Evolutionary conservation across 2,797 vertebrate genomes (phyloP).

Genomic region (Toxotes lorentzi): DNA sequence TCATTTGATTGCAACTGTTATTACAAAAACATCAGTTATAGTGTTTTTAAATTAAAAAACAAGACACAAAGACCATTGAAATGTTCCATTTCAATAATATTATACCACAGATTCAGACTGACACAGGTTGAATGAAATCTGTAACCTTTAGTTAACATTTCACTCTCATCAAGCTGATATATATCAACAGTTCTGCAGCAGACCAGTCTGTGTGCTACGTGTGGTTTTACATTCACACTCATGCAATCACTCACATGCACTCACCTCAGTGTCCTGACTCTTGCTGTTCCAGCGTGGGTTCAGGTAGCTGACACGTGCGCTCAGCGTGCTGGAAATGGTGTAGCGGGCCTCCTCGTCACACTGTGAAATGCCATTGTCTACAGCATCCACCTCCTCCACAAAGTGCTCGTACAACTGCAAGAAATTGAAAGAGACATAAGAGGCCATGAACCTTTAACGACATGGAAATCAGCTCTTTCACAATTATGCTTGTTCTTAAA

Average conservation of each 20-base stretch:
- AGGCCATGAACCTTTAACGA: constrained; percentile 2
- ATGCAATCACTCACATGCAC: background rate
- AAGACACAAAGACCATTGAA: background rate
- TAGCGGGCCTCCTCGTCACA: constrained; percentile 90
- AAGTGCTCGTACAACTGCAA: constrained; percentile 94
- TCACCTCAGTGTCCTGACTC: constrained; percentile 92
- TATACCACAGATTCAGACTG: background rate
- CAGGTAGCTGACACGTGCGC: constrained; percentile 89
- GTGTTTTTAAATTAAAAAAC: background rate
- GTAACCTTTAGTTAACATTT: background rate
- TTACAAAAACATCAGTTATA: background rate
- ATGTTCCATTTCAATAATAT: background rate
- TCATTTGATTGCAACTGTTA: background rate
- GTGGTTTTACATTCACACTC: background rate
- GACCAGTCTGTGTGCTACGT: background rate
- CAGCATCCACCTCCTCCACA: constrained; percentile 94
- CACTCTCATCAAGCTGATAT: background rate
- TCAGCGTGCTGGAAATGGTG: constrained; percentile 88
- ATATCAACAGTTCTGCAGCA: constrained; percentile 8
- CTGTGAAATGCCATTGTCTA: constrained; percentile 95
- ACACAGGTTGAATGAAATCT: background rate
- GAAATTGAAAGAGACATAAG: constrained; percentile 19
- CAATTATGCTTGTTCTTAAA: constrained; percentile 10
- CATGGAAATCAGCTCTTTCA: background rate
- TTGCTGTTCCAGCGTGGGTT: constrained; percentile 96